phyloP scores from a whole-genome alignment of 2,888 invertebrate genomes.

The Phortica magna region DNA sequence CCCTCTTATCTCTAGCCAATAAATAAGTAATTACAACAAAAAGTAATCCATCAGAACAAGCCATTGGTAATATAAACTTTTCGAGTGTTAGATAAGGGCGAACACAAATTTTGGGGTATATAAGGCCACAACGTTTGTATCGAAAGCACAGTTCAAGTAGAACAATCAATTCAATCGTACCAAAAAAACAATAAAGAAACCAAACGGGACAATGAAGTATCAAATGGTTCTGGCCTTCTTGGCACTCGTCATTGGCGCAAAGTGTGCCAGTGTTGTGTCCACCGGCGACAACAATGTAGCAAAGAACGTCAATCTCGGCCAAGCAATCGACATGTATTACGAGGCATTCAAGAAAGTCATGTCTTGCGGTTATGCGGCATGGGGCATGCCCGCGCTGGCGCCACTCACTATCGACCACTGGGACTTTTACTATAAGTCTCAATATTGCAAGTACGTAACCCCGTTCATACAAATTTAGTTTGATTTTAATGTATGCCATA shows the following conservation, averaged over 20 bases:
- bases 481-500: too few relatives aligned
- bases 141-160: conserved; percentile 1
- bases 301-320: conserved; percentile 45
- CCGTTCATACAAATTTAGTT: too few relatives aligned
- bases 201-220: not conserved
- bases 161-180: not conserved
- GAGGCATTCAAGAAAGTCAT: conserved; percentile 57
- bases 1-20: not conserved
- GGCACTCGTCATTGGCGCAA: conserved; percentile 40
- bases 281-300: conserved; percentile 16
- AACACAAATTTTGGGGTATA: not conserved
- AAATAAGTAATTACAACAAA: not conserved
- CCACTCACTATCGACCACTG: too few relatives aligned
- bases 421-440: too few relatives aligned
- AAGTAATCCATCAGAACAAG: conserved; percentile 5
- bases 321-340: conserved; percentile 52
- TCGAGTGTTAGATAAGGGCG: not conserved
- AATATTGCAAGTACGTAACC: too few relatives aligned
- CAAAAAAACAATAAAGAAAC: not conserved
- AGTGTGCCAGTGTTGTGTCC: conserved; percentile 33
- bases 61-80: not conserved
- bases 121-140: not conserved
- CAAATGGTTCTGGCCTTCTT: conserved; percentile 33
- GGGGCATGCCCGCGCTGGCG: conserved; percentile 47
- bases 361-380: conserved; percentile 62